Evolutionary conservation across 1,140 invertebrate genomes (phyloP), one percentile per base, ranked within the genome.

Genomic region (Drosophila santomea): DNA sequence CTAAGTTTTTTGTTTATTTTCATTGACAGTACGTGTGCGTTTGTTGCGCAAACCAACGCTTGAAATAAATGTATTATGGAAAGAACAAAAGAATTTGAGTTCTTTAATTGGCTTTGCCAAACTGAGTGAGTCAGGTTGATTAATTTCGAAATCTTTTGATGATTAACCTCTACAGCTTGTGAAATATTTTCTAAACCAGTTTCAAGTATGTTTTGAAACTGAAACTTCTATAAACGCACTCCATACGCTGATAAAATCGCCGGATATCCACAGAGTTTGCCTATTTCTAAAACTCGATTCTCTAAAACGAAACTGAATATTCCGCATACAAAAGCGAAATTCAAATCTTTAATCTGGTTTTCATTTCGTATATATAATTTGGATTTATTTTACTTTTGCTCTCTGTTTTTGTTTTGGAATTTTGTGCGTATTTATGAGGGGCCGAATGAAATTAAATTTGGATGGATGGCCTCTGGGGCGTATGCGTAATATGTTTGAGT

Each of bases 401-500:
- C 4, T 50, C 45, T 25, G 23, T 67, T 44, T 44, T 47, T 50
- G 44, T 52, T 58, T 74, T 48, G 11, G 51, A 47, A 74, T 67
- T 79, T 61, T 68, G 72, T 80, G 71, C 75, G 45, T 62, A 54
- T 67, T 64, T 74, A 80, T 75, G 71, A 56, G 71, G 51, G 72
- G 32, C 38, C 60, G 44, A 71, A 75, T 68, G 67, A 48, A 69
- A 80, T 80, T 54, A 80, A 77, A 81, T 76, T 80, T 76, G 64
- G 45, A 71, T 67, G 58, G 39, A 80, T 58, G 77, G 56, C 69
- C 78, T 80, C 51, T 54, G 57, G 43, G 77, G 78, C 71, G 78
- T 80, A 76, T 80, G 63, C 78, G 72, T 80, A 80, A 80, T 80
- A 71, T 80, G 52, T 61, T 69, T 61, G 25, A 67, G 60, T 52